Percentiles rank a stretch among this genome's conserved stretches.
Evolutionary conservation across 2,888 invertebrate species (phyloP).

Genomic region (Platycnemis pennipes): DNA sequence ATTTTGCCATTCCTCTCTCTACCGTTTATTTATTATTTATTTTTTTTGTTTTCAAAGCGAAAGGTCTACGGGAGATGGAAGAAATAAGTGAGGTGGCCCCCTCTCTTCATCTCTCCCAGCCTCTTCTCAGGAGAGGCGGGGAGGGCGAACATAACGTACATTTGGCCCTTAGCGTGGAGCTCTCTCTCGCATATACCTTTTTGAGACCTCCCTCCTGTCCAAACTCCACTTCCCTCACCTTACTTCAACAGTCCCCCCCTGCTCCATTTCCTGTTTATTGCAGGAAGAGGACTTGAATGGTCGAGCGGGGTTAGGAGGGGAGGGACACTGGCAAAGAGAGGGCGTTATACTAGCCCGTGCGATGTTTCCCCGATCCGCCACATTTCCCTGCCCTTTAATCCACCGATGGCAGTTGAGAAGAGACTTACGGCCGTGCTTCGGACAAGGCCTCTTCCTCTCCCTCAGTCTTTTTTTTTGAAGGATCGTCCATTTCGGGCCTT

Average conservation of each 20-base stretch:
- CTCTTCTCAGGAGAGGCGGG: background rate
- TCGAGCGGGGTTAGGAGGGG: background rate
- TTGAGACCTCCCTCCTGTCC: background rate
- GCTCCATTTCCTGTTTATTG: constrained; percentile 28
- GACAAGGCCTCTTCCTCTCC: constrained; percentile 20
- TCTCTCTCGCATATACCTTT: background rate
- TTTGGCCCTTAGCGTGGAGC: background rate
- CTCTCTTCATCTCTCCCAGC: background rate
- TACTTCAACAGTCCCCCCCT: background rate
- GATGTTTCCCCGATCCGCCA: background rate
- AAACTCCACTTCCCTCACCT: background rate
- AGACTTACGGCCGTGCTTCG: constrained; percentile 5
- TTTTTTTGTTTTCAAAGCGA: background rate
- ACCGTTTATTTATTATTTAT: background rate
- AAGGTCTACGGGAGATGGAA: background rate
- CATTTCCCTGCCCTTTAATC: background rate
- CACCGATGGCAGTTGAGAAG: constrained; percentile 1
- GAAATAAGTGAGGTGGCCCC: background rate
- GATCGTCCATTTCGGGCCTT: constrained; percentile 3
- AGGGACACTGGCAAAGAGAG: background rate
- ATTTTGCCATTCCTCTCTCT: background rate
- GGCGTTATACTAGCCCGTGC: background rate
- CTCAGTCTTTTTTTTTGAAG: background rate
- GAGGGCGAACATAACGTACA: background rate
- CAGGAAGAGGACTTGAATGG: background rate